Evolutionary conservation across 1,140 invertebrate genomes (phyloP), one percentile per base, ranked within the genome.

Genomic region (Drosophila fuyamai): DNA sequence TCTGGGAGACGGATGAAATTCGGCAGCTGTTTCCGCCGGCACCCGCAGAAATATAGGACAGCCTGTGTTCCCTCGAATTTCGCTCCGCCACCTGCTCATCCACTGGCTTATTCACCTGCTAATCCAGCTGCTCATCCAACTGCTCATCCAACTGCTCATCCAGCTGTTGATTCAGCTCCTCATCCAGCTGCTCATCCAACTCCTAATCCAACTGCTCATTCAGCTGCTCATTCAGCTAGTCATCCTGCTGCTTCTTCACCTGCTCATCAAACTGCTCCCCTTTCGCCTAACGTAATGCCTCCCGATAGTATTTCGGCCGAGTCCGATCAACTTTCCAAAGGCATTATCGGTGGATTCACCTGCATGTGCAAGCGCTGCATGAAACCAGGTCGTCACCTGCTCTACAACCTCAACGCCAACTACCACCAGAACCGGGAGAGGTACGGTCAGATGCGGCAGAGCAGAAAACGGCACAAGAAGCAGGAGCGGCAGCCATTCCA

Each of bases 351-450:
- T 2, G 61, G 62, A 9, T 27, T 68, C 16, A 40, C 55, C 0
- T 36, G 62, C 4, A 10, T 72, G 12, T 79, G 62, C 41, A 79
- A 62, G 35, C 79, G 83, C 5, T 53, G 18, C 4, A 5, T 56
- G 0, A 16, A 43, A 1, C 55, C 75, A 0, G 70, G 82, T 0
- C 82, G 70, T 0, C 62, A 88, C 35, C 35, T 86, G 40, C 72
- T 88, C 1, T 89, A 88, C 55, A 78, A 80, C 14, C 36, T 80
- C 3, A 51, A 40, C 23, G 51, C 13, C 5, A 47, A 16, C 5
- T 43, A 56, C 8, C 59, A 47, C 0, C 38, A 36, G 0, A 32
- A 38, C 9, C 41, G 14, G 18, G 27, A 16, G 27, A 29, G 41
- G 9, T 36, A 9, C 9, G 32, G 9, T 2, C 12, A 12, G 0